phyloP scores from a whole-genome alignment of 2,888 invertebrate species.

The Tetranychus piercei region DNA sequence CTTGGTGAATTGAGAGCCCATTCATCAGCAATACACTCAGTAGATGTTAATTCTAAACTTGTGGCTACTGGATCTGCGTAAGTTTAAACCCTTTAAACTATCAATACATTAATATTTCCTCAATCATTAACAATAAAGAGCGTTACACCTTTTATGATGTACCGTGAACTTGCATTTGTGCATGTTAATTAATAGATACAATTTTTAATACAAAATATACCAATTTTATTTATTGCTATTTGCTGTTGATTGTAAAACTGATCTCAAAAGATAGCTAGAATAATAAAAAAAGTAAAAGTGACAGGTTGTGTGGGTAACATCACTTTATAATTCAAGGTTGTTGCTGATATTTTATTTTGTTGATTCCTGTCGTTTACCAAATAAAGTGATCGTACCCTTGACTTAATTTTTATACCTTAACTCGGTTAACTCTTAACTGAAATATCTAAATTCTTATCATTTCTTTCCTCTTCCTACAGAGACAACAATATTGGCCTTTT shows the following conservation, averaged over 20 bases:
- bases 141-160: too few relatives aligned
- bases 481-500: conserved; percentile 20
- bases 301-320: not conserved
- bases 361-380: not conserved
- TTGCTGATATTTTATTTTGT: not conserved
- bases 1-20: conserved; percentile 51
- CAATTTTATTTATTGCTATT: too few relatives aligned
- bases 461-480: conserved; percentile 8
- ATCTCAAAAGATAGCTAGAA: not conserved
- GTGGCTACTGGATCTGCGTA: conserved; percentile 68
- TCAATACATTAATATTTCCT: not conserved
- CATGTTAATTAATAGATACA: too few relatives aligned
- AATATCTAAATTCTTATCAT: not conserved
- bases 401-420: not conserved
- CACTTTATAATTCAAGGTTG: not conserved
- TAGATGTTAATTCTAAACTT: conserved; percentile 45
- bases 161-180: too few relatives aligned
- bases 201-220: too few relatives aligned
- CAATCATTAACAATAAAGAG: too few relatives aligned
- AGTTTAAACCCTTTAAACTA: conserved; percentile 33
- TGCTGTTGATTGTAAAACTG: not conserved
- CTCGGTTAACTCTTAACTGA: not conserved
- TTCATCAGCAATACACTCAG: conserved; percentile 47
- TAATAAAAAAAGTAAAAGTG: not conserved
- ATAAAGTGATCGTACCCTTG: not conserved